Conservation (phyloP, 2,797 vertebrate species). For the Diplodus puntazzo region DNA sequence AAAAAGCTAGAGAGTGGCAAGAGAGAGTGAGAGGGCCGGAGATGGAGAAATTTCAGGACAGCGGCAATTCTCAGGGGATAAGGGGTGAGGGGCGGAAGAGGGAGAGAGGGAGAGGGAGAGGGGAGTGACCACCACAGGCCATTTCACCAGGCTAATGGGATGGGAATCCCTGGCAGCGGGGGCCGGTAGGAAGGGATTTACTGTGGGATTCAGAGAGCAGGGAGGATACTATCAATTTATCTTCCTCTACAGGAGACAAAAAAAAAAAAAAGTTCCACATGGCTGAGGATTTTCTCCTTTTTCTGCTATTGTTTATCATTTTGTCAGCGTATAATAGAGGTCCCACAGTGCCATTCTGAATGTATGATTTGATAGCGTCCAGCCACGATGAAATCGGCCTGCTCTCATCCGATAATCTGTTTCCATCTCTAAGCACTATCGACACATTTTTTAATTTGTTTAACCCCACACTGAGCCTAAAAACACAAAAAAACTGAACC, state of each 20-base stretch:
- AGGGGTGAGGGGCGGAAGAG: slow-evolving; percentile 1
- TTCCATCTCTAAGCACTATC: slow-evolving; percentile 31
- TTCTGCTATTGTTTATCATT: slow-evolving; percentile 40
- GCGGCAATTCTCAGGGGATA: slow-evolving; percentile 43
- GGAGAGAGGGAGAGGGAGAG: slow-evolving; percentile 25
- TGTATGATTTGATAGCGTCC: slow-evolving; percentile 33
- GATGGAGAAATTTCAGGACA: slow-evolving; percentile 39
- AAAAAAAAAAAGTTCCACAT: slow-evolving; percentile 16
- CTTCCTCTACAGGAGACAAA: slow-evolving; percentile 8
- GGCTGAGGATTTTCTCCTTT: slow-evolving; percentile 39
- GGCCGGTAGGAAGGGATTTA: slow-evolving; percentile 59
- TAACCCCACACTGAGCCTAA: slow-evolving; percentile 1
- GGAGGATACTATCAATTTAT: slow-evolving; percentile 52
- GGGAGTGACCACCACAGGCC: slow-evolving; percentile 55
- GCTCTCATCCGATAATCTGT: slow-evolving; percentile 42
- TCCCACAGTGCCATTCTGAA: slow-evolving; percentile 5
- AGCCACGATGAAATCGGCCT: slow-evolving; percentile 14
- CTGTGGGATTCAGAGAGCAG: slow-evolving; percentile 36
- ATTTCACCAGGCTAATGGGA: slow-evolving; percentile 71
- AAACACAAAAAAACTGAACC: not conserved
- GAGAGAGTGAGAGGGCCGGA: not conserved
- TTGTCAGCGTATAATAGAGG: not conserved
- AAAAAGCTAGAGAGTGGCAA: slow-evolving; percentile 25
- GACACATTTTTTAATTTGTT: slow-evolving; percentile 22
- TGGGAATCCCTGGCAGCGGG: slow-evolving; percentile 66